Conservation (phyloP, 2,113 vertebrate species). For the Ploceus nigricollis region DNA sequence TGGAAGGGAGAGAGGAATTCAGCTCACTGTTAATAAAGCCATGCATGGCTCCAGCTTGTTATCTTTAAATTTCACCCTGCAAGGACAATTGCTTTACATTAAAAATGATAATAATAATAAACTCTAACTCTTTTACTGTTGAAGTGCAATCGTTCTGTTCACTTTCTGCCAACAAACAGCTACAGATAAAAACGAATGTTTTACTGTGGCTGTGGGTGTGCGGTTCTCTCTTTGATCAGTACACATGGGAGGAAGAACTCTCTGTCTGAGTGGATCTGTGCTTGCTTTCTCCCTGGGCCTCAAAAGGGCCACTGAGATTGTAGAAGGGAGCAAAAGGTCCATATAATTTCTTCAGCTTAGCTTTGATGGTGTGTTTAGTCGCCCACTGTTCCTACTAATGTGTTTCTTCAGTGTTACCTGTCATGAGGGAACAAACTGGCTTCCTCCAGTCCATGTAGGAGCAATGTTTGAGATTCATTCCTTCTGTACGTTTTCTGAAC, state of each 20-base stretch:
- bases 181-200: neutral
- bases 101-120: neutral
- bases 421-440: neutral
- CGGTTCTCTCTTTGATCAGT: neutral
- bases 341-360: neutral
- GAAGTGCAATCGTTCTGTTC: neutral
- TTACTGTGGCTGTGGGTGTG: neutral
- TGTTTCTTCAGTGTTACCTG: neutral
- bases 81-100: conserved; percentile 35
- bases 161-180: neutral
- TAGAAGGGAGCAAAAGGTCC: neutral
- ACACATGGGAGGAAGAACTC: accelerated
- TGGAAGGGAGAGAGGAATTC: neutral
- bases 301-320: neutral
- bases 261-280: accelerated
- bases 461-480: neutral
- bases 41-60: neutral
- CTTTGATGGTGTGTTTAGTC: neutral
- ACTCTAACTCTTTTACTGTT: neutral
- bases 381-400: neutral
- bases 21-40: neutral
- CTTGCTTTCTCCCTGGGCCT: neutral
- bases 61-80: conserved; percentile 18
- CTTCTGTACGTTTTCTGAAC: neutral
- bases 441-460: neutral